Base-by-base conservation (phyloP, 2,888 invertebrate species). In the Ochropleura plecta region DNA sequence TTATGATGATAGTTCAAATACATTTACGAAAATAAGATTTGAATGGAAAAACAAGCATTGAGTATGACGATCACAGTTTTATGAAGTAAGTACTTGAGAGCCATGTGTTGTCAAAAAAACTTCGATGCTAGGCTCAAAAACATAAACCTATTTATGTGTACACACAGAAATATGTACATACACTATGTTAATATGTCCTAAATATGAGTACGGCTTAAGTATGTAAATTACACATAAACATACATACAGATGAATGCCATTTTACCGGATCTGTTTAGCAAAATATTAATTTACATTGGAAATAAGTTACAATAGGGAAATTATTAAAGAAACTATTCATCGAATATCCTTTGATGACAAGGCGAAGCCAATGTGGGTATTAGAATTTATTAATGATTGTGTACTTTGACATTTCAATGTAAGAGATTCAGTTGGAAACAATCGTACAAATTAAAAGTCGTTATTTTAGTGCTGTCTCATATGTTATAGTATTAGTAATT, bases 171-270 rank as follows among this genome's bases (percentile, higher is more conserved):
- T 55, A 65, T 70, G 73, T 78, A 68, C n/a, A 40, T 30, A 64
- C 42, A 53, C 59, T 78, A 48, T 72, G 65, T 55, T 53, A 70
- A 59, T 74, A 72, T 72, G 55, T 70, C 75, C 69, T 67, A 84
- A 70, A 82, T 75, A 67, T 60, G 78, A 65, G 57, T 51, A 59
- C 65, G 51, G 59, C 57, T 79, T 16, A 82, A 51, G 40, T 76
- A 63, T 74, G 84, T 73, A 74, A 72, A 75, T 75, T 66, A 66
- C 60, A 55, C 48, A 53, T 71, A 80, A 66, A 74, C 80, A 64
- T 48, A 77, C 60, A 59, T n/a, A 64, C 12, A 69, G n/a, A 57
- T 71, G 44, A 83, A 64, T 60, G 44, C n/a, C 55, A 78, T 83
- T 78, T 79, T 51, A 69, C n/a, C 14, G 51, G 66, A 59, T 74